These are phyloP conservation scores for Goniozus legneri DNA, from an alignment of 1,140 invertebrate species.

Conservation along the genomic window DNA sequence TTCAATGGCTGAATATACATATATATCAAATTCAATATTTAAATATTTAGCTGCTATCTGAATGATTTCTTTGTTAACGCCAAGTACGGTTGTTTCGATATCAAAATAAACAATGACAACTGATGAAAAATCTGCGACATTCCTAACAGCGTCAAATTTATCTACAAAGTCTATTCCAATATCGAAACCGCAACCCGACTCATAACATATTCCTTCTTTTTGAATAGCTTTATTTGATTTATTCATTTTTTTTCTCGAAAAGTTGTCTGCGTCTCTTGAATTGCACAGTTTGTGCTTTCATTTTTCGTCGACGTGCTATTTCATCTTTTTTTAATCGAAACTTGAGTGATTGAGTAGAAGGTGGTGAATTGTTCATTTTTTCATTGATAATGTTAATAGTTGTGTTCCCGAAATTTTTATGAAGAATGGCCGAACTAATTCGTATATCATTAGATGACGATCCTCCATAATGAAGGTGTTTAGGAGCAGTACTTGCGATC, in stretches of 20 bases:
- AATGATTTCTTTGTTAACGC: conserved; percentile 13
- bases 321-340: conserved; percentile 7
- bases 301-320: conserved; percentile 1
- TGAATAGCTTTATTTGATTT: conserved; percentile 6
- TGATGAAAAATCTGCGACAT: background rate
- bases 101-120: conserved; percentile 15
- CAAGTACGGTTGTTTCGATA: conserved; percentile 13
- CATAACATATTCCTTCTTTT: conserved; percentile 15
- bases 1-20: conserved; percentile 9
- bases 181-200: conserved; percentile 8
- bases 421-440: too few relatives aligned
- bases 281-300: conserved; percentile 1
- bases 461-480: conserved; percentile 11
- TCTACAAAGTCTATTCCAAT: conserved; percentile 7
- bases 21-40: conserved; percentile 7
- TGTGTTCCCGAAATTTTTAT: too few relatives aligned
- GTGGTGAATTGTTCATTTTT: too few relatives aligned
- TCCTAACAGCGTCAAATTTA: background rate
- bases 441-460: too few relatives aligned
- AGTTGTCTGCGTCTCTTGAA: conserved; percentile 11
- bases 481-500: conserved; percentile 10
- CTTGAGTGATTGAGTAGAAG: too few relatives aligned
- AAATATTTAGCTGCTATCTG: conserved; percentile 14
- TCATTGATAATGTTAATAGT: too few relatives aligned
- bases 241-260: background rate